These are phyloP conservation scores for Melanaphis sacchari DNA, from an alignment of 1,140 invertebrate genomes.

Conservation along the genomic window DNA sequence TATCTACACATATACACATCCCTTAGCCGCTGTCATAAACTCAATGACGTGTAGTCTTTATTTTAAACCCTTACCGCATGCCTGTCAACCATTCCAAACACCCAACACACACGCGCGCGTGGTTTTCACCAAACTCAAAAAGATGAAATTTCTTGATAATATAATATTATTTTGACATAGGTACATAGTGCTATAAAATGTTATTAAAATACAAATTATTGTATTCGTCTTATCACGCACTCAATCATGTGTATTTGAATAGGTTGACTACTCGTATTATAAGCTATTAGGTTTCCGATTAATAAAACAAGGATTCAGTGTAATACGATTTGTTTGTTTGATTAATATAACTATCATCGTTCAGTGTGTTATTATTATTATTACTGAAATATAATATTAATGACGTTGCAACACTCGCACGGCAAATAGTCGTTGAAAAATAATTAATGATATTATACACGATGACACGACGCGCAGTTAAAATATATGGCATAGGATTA, in stretches of 20 bases:
- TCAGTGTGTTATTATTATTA: background rate
- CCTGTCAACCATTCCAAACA: background rate
- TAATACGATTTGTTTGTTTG: background rate
- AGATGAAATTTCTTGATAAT: background rate
- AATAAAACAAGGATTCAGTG: background rate
- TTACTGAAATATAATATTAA: background rate
- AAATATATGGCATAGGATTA: background rate
- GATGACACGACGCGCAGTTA: background rate
- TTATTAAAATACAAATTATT: background rate
- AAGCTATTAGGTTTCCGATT: background rate
- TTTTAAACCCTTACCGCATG: background rate
- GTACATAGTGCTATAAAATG: too few species aligned
- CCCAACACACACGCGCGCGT: too few species aligned
- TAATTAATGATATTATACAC: background rate
- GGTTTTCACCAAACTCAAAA: background rate
- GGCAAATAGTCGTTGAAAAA: slow-evolving; percentile 10
- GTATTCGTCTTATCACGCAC: background rate
- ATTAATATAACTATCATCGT: background rate
- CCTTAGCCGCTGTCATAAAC: background rate
- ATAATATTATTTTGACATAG: background rate
- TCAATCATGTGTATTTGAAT: background rate
- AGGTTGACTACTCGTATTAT: background rate
- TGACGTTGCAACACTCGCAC: background rate
- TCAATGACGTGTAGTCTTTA: background rate
- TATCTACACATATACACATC: background rate